These are phyloP conservation scores for Stomatorhinus walkeri DNA, from an alignment of 2,797 vertebrate genomes.

Conservation along the genomic window DNA sequence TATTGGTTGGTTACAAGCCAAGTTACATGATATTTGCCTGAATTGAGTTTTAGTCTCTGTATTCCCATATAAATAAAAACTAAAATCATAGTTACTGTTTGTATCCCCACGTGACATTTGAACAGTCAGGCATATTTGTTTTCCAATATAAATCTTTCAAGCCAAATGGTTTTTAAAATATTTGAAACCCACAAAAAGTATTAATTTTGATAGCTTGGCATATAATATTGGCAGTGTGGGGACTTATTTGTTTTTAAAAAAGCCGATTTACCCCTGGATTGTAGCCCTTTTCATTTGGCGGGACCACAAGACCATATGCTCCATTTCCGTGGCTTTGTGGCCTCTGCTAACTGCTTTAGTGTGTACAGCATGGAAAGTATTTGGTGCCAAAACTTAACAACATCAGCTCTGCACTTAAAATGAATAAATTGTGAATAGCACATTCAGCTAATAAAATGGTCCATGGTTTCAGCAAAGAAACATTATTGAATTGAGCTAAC, in stretches of 20 bases:
- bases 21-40: neutral
- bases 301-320: neutral
- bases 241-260: slow-evolving; percentile 5
- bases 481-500: slow-evolving; percentile 14
- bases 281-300: neutral
- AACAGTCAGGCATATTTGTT: neutral
- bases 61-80: slow-evolving; percentile 1
- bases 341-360: slow-evolving; percentile 10
- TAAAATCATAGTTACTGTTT: neutral
- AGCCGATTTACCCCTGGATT: neutral
- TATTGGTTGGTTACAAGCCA: neutral
- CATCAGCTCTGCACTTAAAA: slow-evolving; percentile 11
- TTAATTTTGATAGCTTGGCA: slow-evolving; percentile 21
- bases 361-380: slow-evolving; percentile 16
- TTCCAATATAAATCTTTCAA: neutral
- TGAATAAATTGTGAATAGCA: neutral
- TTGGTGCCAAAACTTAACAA: slow-evolving; percentile 14
- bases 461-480: neutral
- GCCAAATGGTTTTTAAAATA: neutral
- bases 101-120: neutral
- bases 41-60: neutral
- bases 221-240: neutral
- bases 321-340: neutral
- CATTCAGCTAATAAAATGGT: neutral
- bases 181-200: slow-evolving; percentile 5